Evolutionary conservation across 2,113 vertebrate species (phyloP).

Genomic region (Corythornis madagascariensis): DNA sequence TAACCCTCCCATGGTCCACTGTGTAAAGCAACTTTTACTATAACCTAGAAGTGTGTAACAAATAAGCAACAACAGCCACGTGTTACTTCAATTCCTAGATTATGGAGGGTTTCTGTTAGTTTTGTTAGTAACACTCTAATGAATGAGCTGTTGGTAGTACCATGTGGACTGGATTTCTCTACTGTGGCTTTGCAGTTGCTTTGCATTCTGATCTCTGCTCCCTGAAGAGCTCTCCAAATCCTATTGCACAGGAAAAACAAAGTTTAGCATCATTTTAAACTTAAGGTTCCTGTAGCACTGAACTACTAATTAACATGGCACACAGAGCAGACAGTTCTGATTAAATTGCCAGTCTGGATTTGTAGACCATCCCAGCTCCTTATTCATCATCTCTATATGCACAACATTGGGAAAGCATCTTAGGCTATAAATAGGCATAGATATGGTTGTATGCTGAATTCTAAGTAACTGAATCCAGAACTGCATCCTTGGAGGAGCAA

Average conservation of each 20-base stretch:
- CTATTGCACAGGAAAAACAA: background rate
- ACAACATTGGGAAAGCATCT: conserved; percentile 24
- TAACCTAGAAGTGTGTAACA: background rate
- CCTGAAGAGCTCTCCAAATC: background rate
- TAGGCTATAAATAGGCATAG: conserved; percentile 34
- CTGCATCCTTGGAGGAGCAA: conserved; percentile 1
- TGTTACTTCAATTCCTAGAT: background rate
- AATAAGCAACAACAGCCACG: background rate
- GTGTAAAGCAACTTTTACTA: background rate
- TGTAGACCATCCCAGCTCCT: conserved; percentile 12
- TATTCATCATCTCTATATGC: conserved; percentile 23
- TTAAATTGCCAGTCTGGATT: conserved; percentile 34
- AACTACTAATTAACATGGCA: conserved; percentile 7
- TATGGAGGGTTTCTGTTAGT: background rate
- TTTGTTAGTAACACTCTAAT: background rate
- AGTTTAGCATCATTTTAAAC: conserved; percentile 12
- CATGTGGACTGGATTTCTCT: background rate
- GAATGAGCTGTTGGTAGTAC: background rate
- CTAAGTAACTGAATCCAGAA: conserved; percentile 45
- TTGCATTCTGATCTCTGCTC: background rate
- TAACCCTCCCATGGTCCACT: background rate
- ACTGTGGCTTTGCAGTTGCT: background rate
- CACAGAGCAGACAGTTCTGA: background rate
- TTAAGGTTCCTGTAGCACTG: background rate
- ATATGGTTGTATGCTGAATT: conserved; percentile 13